These are phyloP conservation scores for Stenichneumon culpator DNA, from an alignment of 2,888 invertebrate genomes.

Conservation along the genomic window DNA sequence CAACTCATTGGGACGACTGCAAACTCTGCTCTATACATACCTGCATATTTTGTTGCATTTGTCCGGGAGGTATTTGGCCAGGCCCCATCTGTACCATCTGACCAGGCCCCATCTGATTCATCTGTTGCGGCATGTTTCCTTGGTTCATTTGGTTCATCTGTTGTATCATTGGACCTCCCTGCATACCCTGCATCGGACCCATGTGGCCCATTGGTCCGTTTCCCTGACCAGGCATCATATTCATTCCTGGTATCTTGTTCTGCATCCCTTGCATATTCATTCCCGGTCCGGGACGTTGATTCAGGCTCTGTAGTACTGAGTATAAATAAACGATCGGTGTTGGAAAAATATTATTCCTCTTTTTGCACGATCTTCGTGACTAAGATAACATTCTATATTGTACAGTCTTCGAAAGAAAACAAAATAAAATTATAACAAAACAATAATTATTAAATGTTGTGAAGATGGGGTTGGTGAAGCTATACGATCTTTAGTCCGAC, in stretches of 20 bases:
- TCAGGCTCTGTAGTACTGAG: conserved; percentile 90
- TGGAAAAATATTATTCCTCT: conserved; percentile 1
- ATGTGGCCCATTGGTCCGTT: conserved; percentile 85
- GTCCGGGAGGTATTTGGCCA: conserved; percentile 79
- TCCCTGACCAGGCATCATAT: conserved; percentile 85
- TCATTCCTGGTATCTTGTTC: conserved; percentile 86
- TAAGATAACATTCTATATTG: not conserved
- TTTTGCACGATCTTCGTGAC: not conserved
- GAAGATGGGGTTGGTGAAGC: not conserved
- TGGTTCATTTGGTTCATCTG: conserved; percentile 84
- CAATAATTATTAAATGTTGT: not conserved
- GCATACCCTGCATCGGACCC: conserved; percentile 86
- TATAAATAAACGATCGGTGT: conserved; percentile 21
- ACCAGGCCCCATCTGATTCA: conserved; percentile 81
- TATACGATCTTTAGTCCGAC: not conserved
- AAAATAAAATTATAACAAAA: not conserved
- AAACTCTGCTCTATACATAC: conserved; percentile 65
- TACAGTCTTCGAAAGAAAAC: not conserved
- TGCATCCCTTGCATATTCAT: conserved; percentile 88
- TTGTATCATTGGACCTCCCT: conserved; percentile 85
- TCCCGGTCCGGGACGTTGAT: conserved; percentile 88
- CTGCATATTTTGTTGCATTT: conserved; percentile 82
- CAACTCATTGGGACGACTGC: not conserved
- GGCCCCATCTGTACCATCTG: conserved; percentile 79
- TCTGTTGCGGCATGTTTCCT: conserved; percentile 82